Evolutionary conservation across 2,113 vertebrate species (phyloP).

Genomic region (Neodon shergylaensis): DNA sequence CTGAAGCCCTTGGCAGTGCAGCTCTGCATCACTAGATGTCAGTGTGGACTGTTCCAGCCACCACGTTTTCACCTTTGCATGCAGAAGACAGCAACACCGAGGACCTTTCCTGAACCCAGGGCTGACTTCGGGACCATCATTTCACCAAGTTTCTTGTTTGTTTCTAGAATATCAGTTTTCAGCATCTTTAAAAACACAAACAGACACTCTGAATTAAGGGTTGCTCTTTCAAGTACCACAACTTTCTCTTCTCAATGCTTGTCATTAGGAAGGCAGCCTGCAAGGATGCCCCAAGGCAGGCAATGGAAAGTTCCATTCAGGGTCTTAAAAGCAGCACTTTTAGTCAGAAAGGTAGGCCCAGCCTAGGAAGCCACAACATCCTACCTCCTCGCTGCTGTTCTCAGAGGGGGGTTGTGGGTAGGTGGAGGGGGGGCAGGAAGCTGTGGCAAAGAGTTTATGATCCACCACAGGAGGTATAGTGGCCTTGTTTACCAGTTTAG

Average conservation of each 20-base stretch:
- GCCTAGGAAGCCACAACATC: not conserved
- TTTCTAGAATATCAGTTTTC: not conserved
- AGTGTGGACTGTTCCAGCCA: slow-evolving; percentile 81
- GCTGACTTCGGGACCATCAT: not conserved
- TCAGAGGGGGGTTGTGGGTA: not conserved
- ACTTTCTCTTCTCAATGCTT: not conserved
- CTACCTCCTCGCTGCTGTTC: not conserved
- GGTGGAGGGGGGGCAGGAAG: not conserved
- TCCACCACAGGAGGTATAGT: not conserved
- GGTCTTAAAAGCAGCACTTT: not conserved
- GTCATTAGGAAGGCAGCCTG: not conserved
- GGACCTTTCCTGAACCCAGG: not conserved
- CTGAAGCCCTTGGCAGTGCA: slow-evolving; percentile 62
- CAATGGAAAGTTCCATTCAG: not conserved
- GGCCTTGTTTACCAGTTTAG: not conserved
- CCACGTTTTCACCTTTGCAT: not conserved
- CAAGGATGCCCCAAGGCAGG: not conserved
- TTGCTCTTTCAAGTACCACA: not conserved
- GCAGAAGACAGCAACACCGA: not conserved
- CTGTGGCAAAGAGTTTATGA: not conserved
- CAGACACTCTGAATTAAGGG: not conserved
- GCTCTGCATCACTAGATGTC: slow-evolving; percentile 87
- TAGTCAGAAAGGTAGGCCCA: not conserved
- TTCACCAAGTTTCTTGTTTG: not conserved
- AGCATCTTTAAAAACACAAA: not conserved